Percentiles rank a stretch among this genome's conserved stretches.
Conservation (phyloP, 2,113 vertebrate genomes). For the Athene noctua region DNA sequence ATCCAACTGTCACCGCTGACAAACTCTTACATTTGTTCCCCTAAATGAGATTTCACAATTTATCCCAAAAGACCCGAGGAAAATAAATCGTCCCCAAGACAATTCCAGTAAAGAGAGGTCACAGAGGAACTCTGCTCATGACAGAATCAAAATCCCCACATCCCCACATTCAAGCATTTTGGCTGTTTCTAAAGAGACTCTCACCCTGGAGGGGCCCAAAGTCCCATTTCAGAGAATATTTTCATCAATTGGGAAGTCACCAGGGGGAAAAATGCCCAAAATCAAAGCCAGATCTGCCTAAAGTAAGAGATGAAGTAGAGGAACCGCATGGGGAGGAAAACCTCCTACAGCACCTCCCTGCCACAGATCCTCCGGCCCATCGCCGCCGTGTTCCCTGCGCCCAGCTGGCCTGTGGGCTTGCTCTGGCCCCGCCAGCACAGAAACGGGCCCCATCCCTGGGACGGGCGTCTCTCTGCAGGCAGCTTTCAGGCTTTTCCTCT, state of each 20-base stretch:
- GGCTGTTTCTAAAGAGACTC: not conserved
- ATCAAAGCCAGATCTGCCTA: rapidly evolving
- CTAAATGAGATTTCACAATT: not conserved
- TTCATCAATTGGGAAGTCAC: too few species aligned
- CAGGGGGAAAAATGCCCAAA: not conserved
- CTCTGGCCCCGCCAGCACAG: not conserved
- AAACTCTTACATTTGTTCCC: not conserved
- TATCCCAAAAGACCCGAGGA: rapidly evolving
- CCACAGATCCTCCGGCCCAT: not conserved
- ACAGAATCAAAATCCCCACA: not conserved
- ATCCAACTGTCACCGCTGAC: not conserved
- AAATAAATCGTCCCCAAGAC: rapidly evolving
- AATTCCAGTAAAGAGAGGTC: rapidly evolving
- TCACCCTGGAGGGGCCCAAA: not conserved
- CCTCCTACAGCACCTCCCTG: not conserved
- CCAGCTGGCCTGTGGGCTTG: not conserved
- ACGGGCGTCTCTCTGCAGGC: too few species aligned
- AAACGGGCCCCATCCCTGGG: not conserved
- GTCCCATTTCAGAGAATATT: rapidly evolving
- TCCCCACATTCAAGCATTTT: rapidly evolving
- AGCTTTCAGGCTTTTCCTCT: not conserved
- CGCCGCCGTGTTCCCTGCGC: rapidly evolving
- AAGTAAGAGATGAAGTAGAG: not conserved
- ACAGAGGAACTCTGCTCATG: not conserved
- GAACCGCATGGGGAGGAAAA: not conserved